Evolutionary conservation across 2,888 invertebrate genomes (phyloP).

Genomic region (Heliconius ismenius): DNA sequence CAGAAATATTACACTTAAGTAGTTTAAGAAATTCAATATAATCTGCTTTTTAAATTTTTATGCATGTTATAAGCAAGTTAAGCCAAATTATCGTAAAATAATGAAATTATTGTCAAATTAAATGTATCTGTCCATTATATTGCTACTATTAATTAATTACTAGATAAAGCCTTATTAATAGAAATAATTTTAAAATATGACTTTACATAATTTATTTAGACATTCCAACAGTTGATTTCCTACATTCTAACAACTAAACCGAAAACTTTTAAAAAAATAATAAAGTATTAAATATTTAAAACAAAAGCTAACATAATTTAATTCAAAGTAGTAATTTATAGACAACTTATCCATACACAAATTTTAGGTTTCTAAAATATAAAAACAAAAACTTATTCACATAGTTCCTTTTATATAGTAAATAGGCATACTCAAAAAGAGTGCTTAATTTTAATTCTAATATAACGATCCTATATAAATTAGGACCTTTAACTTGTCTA

Average conservation of each 20-base stretch:
- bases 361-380: conserved; percentile 8
- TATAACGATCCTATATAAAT: conserved; percentile 3
- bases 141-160: not conserved
- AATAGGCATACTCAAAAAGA: conserved; percentile 26
- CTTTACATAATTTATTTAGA: conserved; percentile 68
- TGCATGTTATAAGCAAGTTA: not conserved
- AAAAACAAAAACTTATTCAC: not conserved
- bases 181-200: conserved; percentile 64
- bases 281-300: not conserved
- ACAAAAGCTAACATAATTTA: not conserved
- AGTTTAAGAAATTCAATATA: conserved; percentile 4
- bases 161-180: conserved; percentile 48
- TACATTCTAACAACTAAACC: conserved; percentile 53
- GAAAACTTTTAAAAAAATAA: conserved; percentile 22
- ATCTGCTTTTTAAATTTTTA: not conserved
- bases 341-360: not conserved
- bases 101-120: conserved; percentile 37
- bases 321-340: not conserved
- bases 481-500: conserved; percentile 45
- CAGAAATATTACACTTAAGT: not conserved
- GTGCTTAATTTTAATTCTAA: conserved; percentile 44
- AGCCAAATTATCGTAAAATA: conserved; percentile 8
- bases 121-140: conserved; percentile 49
- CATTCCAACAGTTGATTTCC: conserved; percentile 67
- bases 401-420: conserved; percentile 7